phyloP scores from a whole-genome alignment of 37 sponge, comb jelly and placozoan genomes.

The Beroe ovata region DNA sequence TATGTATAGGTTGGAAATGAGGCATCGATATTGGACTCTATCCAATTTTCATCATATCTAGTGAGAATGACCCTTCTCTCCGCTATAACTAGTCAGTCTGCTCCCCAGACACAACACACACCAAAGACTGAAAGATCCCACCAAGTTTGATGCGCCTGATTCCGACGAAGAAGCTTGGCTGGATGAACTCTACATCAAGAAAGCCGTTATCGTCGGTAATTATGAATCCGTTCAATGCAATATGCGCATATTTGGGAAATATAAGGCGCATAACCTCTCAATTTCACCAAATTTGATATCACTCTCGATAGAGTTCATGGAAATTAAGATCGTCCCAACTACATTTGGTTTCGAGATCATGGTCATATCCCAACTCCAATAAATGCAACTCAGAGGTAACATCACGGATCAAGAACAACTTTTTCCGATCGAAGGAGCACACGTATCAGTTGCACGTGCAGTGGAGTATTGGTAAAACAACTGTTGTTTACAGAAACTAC shows the following conservation, averaged over 20 bases:
- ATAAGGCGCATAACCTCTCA: too few species aligned
- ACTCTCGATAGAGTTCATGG: too few species aligned
- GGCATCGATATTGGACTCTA: too few species aligned
- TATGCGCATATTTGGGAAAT: too few species aligned
- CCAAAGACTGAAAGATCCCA: slow-evolving; percentile 43
- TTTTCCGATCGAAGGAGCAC: slow-evolving; percentile 21
- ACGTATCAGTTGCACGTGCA: slow-evolving; percentile 10
- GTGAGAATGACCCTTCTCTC: too few species aligned
- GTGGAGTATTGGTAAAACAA: slow-evolving; percentile 54
- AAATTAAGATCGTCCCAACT: too few species aligned
- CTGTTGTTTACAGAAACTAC: slow-evolving; percentile 47
- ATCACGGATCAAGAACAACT: neutral
- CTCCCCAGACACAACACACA: slow-evolving; percentile 39
- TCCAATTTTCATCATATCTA: too few species aligned
- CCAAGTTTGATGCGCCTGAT: slow-evolving; percentile 10
- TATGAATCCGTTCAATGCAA: too few species aligned
- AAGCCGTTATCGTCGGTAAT: neutral
- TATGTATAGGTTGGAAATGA: too few species aligned
- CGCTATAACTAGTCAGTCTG: neutral
- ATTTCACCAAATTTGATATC: too few species aligned
- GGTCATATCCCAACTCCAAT: too few species aligned
- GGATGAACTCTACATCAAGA: slow-evolving; percentile 18
- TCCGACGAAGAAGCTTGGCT: slow-evolving; percentile 44
- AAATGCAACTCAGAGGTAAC: slow-evolving; percentile 63
- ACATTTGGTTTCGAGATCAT: too few species aligned